Percentiles rank a stretch among this genome's conserved stretches.
These are phyloP conservation scores for Martes flavigula DNA, from an alignment of 2,797 vertebrate species.

Conservation along the genomic window DNA sequence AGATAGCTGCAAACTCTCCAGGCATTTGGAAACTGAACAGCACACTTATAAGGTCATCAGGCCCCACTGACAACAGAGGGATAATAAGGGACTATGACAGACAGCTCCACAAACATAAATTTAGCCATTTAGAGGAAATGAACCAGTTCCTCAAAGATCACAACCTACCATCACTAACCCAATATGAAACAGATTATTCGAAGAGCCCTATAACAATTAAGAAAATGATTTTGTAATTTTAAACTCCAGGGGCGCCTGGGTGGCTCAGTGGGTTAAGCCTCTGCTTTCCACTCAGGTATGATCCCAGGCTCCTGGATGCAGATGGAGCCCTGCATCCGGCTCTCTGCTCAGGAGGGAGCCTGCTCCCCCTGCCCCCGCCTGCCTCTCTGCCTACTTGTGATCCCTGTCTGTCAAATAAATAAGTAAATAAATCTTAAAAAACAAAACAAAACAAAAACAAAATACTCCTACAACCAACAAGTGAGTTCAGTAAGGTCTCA, in stretches of 20 bases:
- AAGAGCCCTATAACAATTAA: neutral
- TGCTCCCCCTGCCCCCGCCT: too few relatives aligned
- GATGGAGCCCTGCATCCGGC: too few relatives aligned
- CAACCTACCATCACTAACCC: neutral
- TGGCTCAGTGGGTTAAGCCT: too few relatives aligned
- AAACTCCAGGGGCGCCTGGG: neutral
- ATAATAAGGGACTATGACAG: neutral
- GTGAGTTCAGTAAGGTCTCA: neutral
- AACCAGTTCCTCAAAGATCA: neutral
- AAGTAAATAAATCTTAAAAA: too few relatives aligned
- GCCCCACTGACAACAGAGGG: neutral
- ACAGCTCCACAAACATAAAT: neutral
- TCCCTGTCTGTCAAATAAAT: too few relatives aligned
- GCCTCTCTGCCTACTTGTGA: too few relatives aligned
- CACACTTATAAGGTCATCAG: neutral
- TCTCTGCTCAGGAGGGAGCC: too few relatives aligned
- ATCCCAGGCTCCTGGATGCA: too few relatives aligned
- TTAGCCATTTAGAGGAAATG: neutral
- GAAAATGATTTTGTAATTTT: neutral
- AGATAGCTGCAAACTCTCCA: neutral
- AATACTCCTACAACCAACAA: neutral
- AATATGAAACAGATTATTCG: neutral
- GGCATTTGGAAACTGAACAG: neutral
- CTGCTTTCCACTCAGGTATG: too few relatives aligned
- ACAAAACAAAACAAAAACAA: neutral